phyloP scores from a whole-genome alignment of 1,140 invertebrate genomes.

The Drosophila ananassae region DNA sequence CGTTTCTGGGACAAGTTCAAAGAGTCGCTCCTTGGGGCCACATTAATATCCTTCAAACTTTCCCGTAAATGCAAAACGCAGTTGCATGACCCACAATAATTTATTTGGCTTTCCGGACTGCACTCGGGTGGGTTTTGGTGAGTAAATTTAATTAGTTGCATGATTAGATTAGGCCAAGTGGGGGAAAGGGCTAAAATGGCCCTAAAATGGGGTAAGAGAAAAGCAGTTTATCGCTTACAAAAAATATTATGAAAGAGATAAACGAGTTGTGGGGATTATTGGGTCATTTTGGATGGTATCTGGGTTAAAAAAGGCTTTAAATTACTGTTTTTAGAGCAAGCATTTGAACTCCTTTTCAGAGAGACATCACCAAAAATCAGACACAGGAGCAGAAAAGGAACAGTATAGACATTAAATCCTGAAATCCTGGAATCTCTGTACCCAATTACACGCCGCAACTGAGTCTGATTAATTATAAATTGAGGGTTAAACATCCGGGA shows the following conservation, averaged over 20 bases:
- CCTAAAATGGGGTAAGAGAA: slow-evolving; percentile 7
- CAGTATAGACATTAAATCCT: slow-evolving; percentile 5
- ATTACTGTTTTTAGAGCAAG: no score
- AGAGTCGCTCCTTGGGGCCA: slow-evolving; percentile 42
- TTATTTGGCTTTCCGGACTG: slow-evolving; percentile 34
- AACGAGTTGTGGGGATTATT: slow-evolving; percentile 30
- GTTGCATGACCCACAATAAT: slow-evolving; percentile 54
- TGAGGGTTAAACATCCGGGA: slow-evolving; percentile 39
- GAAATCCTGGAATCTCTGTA: slow-evolving; percentile 6
- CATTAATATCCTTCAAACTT: slow-evolving; percentile 38
- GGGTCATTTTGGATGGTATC: slow-evolving; percentile 9
- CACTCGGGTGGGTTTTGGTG: slow-evolving; percentile 20
- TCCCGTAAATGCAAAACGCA: slow-evolving; percentile 36
- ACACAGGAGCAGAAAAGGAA: slow-evolving; percentile 8
- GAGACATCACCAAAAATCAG: not conserved
- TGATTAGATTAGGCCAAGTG: slow-evolving; percentile 36
- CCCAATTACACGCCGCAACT: slow-evolving; percentile 42
- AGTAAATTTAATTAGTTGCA: slow-evolving; percentile 42
- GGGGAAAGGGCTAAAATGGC: not conserved
- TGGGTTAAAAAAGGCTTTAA: slow-evolving; percentile 1
- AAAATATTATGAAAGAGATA: slow-evolving; percentile 1
- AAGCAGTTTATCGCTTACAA: slow-evolving; percentile 16
- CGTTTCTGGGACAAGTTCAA: slow-evolving; percentile 56
- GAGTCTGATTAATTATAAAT: slow-evolving; percentile 68
- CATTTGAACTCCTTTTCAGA: not conserved